These are phyloP conservation scores for Nomada ferruginata DNA, from an alignment of 2,888 invertebrate species.

Conservation along the genomic window DNA sequence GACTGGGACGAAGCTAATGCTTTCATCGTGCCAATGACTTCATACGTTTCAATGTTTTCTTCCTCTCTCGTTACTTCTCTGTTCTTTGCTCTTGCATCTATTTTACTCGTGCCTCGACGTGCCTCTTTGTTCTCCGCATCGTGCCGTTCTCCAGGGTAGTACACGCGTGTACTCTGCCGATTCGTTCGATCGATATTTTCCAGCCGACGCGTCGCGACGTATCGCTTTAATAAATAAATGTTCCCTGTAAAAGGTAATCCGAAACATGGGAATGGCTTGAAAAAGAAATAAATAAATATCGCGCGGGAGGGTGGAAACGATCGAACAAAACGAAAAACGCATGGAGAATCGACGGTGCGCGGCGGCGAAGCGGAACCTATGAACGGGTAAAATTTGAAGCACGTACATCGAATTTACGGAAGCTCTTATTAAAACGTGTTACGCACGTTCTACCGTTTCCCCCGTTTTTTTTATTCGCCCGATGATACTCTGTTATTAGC, in stretches of 20 bases:
- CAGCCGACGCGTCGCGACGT: neutral
- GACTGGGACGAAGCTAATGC: slow-evolving; percentile 40
- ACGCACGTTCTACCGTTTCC: neutral
- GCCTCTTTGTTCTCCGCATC: neutral
- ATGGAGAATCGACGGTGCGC: slow-evolving; percentile 23
- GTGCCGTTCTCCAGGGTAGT: slow-evolving; percentile 1
- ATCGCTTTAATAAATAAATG: slow-evolving; percentile 39
- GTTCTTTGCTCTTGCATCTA: no score
- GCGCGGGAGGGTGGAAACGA: slow-evolving; percentile 20
- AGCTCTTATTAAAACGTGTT: slow-evolving; percentile 48
- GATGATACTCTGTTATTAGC: neutral
- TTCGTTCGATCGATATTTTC: slow-evolving; percentile 29
- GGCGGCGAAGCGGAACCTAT: slow-evolving; percentile 22
- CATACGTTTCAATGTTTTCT: neutral
- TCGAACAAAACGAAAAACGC: slow-evolving; percentile 27
- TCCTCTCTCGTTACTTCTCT: no score
- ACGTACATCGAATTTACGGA: slow-evolving; percentile 41
- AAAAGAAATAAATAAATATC: slow-evolving; percentile 43
- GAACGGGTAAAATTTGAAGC: slow-evolving; percentile 38
- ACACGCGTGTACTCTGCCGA: slow-evolving; percentile 3
- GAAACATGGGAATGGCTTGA: slow-evolving; percentile 24
- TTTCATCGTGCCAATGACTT: slow-evolving; percentile 41
- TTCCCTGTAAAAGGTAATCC: slow-evolving; percentile 35
- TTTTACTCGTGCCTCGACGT: neutral
- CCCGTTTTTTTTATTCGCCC: neutral